phyloP scores from a whole-genome alignment of 2,797 vertebrate species.

The Parauchenoglanis ngamensis region DNA sequence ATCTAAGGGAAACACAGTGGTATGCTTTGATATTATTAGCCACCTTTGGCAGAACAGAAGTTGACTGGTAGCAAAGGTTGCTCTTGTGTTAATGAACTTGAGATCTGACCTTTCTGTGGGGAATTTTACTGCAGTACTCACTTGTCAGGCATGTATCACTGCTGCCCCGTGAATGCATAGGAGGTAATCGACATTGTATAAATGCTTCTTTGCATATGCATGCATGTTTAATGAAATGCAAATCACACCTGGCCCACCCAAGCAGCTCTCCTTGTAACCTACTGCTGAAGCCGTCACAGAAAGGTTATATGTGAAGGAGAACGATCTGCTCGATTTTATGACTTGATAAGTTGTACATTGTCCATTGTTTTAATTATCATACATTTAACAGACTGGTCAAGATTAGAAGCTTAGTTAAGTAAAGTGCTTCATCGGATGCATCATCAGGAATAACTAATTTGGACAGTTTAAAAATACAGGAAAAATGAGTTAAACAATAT shows the following conservation, averaged over 20 bases:
- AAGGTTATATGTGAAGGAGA: constrained; percentile 72
- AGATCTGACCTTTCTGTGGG: constrained; percentile 72
- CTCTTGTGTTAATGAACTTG: constrained; percentile 64
- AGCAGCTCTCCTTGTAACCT: constrained; percentile 74
- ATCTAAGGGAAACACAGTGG: constrained; percentile 3
- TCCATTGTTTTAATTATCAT: not conserved
- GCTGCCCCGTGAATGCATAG: constrained; percentile 80
- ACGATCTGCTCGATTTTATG: constrained; percentile 15
- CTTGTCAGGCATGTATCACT: constrained; percentile 79
- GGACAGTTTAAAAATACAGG: not conserved
- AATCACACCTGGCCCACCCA: constrained; percentile 69
- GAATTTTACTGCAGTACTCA: constrained; percentile 74
- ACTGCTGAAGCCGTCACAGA: constrained; percentile 71
- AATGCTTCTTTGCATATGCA: constrained; percentile 80
- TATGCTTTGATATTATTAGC: constrained; percentile 20
- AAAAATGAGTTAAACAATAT: not conserved
- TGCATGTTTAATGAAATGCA: constrained; percentile 80
- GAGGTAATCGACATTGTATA: constrained; percentile 79
- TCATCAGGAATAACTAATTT: not conserved
- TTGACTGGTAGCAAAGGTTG: constrained; percentile 42
- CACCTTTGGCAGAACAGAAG: constrained; percentile 16
- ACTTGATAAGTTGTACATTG: not conserved
- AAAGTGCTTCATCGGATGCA: not conserved
- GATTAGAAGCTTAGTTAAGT: not conserved
- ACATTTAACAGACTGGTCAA: not conserved